Base-by-base conservation (phyloP, 2,888 invertebrate genomes). In the Holacanthella duospinosa region DNA sequence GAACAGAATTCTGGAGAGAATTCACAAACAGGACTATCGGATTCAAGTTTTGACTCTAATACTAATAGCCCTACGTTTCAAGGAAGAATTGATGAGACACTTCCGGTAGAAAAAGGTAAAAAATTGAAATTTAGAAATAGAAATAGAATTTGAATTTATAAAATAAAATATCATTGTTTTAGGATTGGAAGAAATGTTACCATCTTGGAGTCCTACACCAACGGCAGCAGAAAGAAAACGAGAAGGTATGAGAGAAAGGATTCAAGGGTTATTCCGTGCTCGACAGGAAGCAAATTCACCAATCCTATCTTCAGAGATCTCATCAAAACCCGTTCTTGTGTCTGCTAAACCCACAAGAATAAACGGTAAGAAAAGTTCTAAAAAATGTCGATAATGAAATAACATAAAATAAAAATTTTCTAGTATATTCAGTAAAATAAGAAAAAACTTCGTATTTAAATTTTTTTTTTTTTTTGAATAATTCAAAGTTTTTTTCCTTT, bases 211-310 rank as follows among this genome's bases (percentile, higher is more conserved):
- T 80, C 87, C 88, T 1, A 88, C 88, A 69, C 89, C 92, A 44
- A 91, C 92, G 21, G 82, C 88, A 64, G 84, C 89, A 57, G 92
- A 93, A 77, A 84, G 87, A 59, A 89, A 91, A 75, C 84, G 93
- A 69, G 93, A 93, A 79, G 90, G 88, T 79, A 84, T 93, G 62
- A 89, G 89, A 71, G 87, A 90, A 75, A 82, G 94, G 71, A 80
- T 93, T 6, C 62, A 64, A 1, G 61, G 61, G 36, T 27, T 67
- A 6, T 60, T 43, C 28, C 43, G 27, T 44, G 9, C 36, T 36
- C 12, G 19, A n/a, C 12, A n/a, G 48, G 48, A 48, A 48, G 6
- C 48, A 36, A 16, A 9, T 48, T 48, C 48, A 48, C 48, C 48
- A 21, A 21, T 4, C 6, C 21, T 21, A n/a, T 48, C n/a, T n/a